Evolutionary conservation across 2,797 vertebrate genomes (phyloP), one percentile per base, ranked within the genome.

Genomic region (Micrastur ruficollis): DNA sequence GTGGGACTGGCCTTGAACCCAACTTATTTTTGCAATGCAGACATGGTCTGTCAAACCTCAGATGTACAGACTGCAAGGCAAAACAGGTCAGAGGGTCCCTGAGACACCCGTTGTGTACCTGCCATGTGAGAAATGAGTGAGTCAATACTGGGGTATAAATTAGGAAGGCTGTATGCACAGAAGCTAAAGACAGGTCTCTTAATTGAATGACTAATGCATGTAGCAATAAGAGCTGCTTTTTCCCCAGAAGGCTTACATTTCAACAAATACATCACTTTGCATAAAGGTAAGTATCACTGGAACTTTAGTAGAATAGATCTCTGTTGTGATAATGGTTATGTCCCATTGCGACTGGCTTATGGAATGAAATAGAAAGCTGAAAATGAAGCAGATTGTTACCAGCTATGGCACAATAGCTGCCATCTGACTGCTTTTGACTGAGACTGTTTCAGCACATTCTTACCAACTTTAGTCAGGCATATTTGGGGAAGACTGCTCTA

Each of bases 61-160:
- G 19, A 44, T 10, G 17, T 13, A 61, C 36, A 79, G 22, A 20
- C 15, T 47, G 31, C 8, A 72, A 86, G 29, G 32, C 26, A 83
- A 82, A 92, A 11, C 22, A 65, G 50, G n/a, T 55, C 47, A 46
- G 44, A 81, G 55, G 7, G 34, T 71, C 52, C 34, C 8, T 1
- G 2, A 42, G 29, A n/a, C 26, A 56, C 29, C 29, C 13, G 1
- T 3, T 34, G 11, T 15, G 10, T 58, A 62, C 21, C 29, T 14
- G 63, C 11, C 29, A 17, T 14, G 27, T 0, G 4, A 94, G 72
- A 91, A 86, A 85, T 0, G 0, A 62, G 40, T 10, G 12, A 2
- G 1, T 6, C 5, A 29, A 68, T 91, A 76, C 8, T 34, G 16
- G 12, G 5, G 36, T 49, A 14, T 53, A 62, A 67, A 26, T 71